Evolutionary conservation across 2,888 invertebrate species (phyloP), one percentile per base, ranked within the genome.

Genomic region (Drosophila conformis): DNA sequence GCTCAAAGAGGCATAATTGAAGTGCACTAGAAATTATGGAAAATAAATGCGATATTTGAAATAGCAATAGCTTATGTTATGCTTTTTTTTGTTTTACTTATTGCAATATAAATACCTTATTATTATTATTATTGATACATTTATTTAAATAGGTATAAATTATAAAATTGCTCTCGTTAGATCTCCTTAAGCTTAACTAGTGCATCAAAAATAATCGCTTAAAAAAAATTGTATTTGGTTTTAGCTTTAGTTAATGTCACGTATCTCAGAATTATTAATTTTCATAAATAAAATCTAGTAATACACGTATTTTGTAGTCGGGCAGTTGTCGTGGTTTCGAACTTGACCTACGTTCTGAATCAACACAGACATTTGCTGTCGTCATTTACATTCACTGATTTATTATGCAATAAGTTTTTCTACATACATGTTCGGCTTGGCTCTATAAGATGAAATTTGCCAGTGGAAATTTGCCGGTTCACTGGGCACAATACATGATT

Each of bases 371-470:
- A 68, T 68, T 61, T 63, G 68, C 66, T 61, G 74, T 69, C 78
- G 74, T 81, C 89, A 78, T 75, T 74, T 85, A 68, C 78, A 67
- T 66, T 61, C 21, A 69, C 68, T 86, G 86, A 86, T 86, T 86
- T 89, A 89, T 86, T 89, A 85, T 82, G 75, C 75, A 70, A 64
- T 65, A 82, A 69, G 69, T 83, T 89, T 82, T 71, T 73, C n/a
- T 13, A 13, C 13, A 40, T 29, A 27, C n/a, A n/a, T n/a, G n/a
- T n/a, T n/a, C n/a, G n/a, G n/a, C n/a, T n/a, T n/a, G n/a, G n/a
- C n/a, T n/a, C n/a, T n/a, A n/a, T n/a, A n/a, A n/a, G n/a, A n/a
- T n/a, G n/a, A n/a, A n/a, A n/a, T n/a, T 70, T 66, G 48, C 68
- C 58, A 60, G 36, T 69, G 60, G 68, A 84, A 87, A 73, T 68